These are phyloP conservation scores for Oegoconia quadripuncta DNA, from an alignment of 2,888 invertebrate genomes.

Conservation along the genomic window DNA sequence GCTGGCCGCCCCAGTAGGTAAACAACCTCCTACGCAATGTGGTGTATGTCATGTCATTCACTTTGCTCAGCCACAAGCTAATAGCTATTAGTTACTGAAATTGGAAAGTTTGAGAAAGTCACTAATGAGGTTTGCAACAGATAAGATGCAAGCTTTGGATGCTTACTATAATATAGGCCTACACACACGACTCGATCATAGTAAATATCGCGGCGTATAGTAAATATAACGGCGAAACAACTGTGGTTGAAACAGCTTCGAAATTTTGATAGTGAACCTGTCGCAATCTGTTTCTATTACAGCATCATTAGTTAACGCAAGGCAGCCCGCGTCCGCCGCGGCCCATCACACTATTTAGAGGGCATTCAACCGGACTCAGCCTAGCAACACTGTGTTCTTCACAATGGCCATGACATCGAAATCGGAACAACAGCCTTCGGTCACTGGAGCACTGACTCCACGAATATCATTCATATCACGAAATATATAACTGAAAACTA, in stretches of 20 bases:
- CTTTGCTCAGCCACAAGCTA: no score
- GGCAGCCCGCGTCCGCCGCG: constrained; percentile 33
- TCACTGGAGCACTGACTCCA: constrained; percentile 75
- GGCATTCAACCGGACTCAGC: constrained; percentile 63
- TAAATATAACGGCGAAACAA: no score
- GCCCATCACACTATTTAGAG: constrained; percentile 53
- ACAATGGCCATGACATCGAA: constrained; percentile 76
- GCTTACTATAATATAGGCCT: no score
- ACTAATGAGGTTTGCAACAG: no score
- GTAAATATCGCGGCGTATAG: no score
- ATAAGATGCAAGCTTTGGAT: no score
- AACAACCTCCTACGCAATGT: constrained; percentile 7
- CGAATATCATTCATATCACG: constrained; percentile 16
- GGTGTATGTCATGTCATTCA: no score
- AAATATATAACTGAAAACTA: constrained; percentile 35
- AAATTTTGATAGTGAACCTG: constrained; percentile 11
- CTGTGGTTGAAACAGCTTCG: no score
- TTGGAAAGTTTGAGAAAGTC: constrained; percentile 7
- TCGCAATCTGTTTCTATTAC: constrained; percentile 29
- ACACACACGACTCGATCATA: no score
- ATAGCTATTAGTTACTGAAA: not conserved
- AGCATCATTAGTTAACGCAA: constrained; percentile 43
- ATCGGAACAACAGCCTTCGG: constrained; percentile 65
- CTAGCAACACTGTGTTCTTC: constrained; percentile 57
- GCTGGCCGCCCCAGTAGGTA: constrained; percentile 2